Conservation (phyloP, 2,797 vertebrate genomes). For the Lophius americanus region DNA sequence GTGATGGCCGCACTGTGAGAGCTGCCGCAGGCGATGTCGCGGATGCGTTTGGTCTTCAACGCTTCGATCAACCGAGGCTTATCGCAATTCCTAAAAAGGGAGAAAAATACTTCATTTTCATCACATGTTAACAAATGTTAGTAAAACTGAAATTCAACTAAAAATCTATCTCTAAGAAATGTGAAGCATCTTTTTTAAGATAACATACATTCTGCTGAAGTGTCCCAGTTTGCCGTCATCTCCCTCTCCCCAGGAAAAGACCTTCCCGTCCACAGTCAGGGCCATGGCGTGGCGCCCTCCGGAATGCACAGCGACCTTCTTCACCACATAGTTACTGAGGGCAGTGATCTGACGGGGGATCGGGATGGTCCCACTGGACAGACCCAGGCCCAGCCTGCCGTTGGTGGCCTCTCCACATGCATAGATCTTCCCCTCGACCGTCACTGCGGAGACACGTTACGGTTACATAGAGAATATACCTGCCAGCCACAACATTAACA, state of each 20-base stretch:
- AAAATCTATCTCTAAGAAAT: neutral
- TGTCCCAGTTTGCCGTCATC: constrained; percentile 98
- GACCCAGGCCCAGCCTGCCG: constrained; percentile 92
- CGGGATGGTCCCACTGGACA: constrained; percentile 96
- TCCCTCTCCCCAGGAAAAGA: constrained; percentile 99
- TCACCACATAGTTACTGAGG: constrained; percentile 97
- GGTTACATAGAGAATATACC: neutral
- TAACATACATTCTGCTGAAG: constrained; percentile 95
- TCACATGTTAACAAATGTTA: neutral
- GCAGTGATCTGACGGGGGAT: constrained; percentile 96
- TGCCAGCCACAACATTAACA: too few relatives aligned
- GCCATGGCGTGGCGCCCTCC: constrained; percentile 97
- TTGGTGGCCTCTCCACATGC: constrained; percentile 98
- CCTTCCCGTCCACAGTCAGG: constrained; percentile 95
- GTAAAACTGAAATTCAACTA: neutral
- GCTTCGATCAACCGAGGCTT: constrained; percentile 98
- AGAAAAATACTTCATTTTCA: neutral
- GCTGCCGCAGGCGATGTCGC: constrained; percentile 97
- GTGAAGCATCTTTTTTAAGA: neutral
- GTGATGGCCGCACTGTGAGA: constrained; percentile 98
- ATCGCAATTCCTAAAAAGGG: constrained; percentile 91
- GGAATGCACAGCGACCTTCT: constrained; percentile 98
- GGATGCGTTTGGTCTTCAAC: constrained; percentile 95
- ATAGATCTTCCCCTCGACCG: constrained; percentile 96
- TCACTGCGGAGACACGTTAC: constrained; percentile 81